Evolutionary conservation across 1,140 invertebrate species (phyloP).

Genomic region (Planococcus citri): DNA sequence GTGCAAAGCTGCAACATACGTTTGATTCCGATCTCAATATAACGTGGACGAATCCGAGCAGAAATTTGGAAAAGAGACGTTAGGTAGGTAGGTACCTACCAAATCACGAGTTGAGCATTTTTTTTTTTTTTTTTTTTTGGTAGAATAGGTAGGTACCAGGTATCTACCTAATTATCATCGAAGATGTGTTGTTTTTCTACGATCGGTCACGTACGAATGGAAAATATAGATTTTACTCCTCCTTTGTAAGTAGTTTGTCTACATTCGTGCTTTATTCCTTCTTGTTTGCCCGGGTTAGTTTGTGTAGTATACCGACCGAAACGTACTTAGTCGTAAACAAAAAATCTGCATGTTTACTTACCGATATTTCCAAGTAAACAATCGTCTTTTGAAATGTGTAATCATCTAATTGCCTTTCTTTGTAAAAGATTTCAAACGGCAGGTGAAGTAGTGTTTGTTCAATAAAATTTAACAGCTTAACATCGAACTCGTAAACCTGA

Average conservation of each 20-base stretch:
- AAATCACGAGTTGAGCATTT: too few relatives aligned
- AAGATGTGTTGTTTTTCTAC: neutral
- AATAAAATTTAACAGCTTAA: neutral
- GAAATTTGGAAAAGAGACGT: too few relatives aligned
- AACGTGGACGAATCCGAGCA: too few relatives aligned
- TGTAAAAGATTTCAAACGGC: constrained; percentile 1
- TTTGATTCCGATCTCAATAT: neutral
- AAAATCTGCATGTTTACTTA: neutral
- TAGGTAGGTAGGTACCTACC: too few relatives aligned
- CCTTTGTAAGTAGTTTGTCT: neutral
- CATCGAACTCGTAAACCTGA: neutral
- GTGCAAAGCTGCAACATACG: constrained; percentile 1
- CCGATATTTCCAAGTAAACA: neutral
- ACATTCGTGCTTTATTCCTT: too few relatives aligned
- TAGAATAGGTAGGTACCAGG: neutral
- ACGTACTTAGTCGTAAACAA: too few relatives aligned
- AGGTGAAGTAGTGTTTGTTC: constrained; percentile 1
- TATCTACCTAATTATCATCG: too few relatives aligned
- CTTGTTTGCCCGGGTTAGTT: too few relatives aligned
- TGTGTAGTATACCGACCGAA: too few relatives aligned
- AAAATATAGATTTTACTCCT: neutral
- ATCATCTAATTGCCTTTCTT: neutral
- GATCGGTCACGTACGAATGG: neutral
- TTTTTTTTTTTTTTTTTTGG: neutral
- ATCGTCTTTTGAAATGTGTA: neutral